Evolutionary conservation across 2,888 invertebrate species (phyloP).

Genomic region (Lordiphosa fenestrarum): DNA sequence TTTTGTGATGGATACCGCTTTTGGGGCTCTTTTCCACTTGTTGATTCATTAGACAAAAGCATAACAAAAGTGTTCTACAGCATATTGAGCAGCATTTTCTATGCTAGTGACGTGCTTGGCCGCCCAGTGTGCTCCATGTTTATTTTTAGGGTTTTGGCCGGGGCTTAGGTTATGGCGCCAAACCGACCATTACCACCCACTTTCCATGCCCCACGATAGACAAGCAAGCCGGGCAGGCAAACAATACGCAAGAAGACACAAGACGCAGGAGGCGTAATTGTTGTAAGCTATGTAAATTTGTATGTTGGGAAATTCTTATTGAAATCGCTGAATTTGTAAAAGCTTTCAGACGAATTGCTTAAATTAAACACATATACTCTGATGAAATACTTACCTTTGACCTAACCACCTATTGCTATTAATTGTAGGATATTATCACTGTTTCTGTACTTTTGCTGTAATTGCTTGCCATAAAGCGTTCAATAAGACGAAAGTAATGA

Average conservation of each 20-base stretch:
- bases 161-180: slow-evolving; percentile 36
- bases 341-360: not conserved
- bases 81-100: slow-evolving; percentile 32
- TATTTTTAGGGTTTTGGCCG: slow-evolving; percentile 46
- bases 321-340: not conserved
- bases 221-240: not conserved
- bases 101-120: slow-evolving; percentile 34
- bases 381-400: slow-evolving; percentile 3
- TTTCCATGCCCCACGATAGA: not conserved
- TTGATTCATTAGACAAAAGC: slow-evolving; percentile 48
- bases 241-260: slow-evolving; percentile 1
- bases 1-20: slow-evolving; percentile 19
- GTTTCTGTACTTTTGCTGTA: slow-evolving; percentile 15
- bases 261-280: not conserved
- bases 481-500: slow-evolving; percentile 37
- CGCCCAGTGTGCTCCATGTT: slow-evolving; percentile 18
- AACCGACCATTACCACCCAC: slow-evolving; percentile 13
- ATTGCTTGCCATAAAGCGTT: slow-evolving; percentile 7
- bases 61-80: slow-evolving; percentile 19
- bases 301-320: not conserved
- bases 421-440: not conserved
- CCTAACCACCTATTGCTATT: not conserved
- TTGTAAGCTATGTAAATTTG: slow-evolving; percentile 11
- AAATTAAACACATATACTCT: not conserved
- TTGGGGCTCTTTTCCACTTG: slow-evolving; percentile 37